Evolutionary conservation across 2,888 invertebrate genomes (phyloP).

Genomic region (Folsomia manolachei): DNA sequence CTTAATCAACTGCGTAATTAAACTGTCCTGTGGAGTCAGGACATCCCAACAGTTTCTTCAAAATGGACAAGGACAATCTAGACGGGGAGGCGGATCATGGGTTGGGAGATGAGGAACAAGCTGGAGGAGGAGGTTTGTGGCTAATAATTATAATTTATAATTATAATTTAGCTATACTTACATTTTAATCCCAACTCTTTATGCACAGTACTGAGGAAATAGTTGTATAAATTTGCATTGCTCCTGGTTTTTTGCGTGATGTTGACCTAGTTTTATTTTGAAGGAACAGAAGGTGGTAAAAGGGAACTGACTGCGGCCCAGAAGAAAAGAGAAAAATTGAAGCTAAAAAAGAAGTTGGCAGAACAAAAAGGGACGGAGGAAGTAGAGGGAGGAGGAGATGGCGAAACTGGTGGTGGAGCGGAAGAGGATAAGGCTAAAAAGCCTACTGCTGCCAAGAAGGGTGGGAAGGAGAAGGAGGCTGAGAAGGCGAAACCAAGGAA

Average conservation of each 20-base stretch:
- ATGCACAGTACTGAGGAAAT: no score
- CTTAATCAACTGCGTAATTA: no score
- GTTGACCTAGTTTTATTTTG: no score
- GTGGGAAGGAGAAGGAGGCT: constrained; percentile 52
- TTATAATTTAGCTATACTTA: no score
- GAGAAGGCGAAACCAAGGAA: constrained; percentile 53
- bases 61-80: not conserved
- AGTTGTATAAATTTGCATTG: no score
- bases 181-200: no score
- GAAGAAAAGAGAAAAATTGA: constrained; percentile 86
- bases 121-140: not conserved
- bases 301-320: constrained; percentile 78
- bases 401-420: constrained; percentile 47
- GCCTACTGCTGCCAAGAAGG: constrained; percentile 34
- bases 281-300: constrained; percentile 54
- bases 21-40: no score
- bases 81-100: not conserved
- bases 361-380: constrained; percentile 58
- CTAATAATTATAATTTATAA: no score
- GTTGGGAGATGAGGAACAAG: not conserved
- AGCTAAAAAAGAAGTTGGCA: constrained; percentile 71
- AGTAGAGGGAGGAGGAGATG: constrained; percentile 53
- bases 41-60: no score
- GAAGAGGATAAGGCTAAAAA: constrained; percentile 45
- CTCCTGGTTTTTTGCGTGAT: no score